These are phyloP conservation scores for Icerya purchasi DNA, from an alignment of 2,888 invertebrate genomes.

Conservation along the genomic window DNA sequence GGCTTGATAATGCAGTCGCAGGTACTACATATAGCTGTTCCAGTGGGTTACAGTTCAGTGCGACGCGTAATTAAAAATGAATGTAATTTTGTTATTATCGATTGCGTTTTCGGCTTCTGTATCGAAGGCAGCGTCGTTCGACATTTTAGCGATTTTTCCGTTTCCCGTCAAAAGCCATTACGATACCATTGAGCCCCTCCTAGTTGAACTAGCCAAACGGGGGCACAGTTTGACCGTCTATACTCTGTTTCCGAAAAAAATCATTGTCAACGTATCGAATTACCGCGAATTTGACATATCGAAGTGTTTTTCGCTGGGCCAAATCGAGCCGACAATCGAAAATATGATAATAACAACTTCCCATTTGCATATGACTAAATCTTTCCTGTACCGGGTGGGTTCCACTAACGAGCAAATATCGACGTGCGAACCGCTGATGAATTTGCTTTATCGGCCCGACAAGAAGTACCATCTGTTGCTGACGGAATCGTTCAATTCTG, in stretches of 20 bases:
- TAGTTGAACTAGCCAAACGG: neutral
- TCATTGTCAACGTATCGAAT: neutral
- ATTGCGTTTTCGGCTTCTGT: too few relatives aligned
- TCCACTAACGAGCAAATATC: neutral
- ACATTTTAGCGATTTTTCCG: neutral
- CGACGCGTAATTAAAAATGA: too few relatives aligned
- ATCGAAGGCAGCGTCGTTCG: too few relatives aligned
- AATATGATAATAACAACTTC: neutral
- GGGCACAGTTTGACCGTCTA: constrained; percentile 1
- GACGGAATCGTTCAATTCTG: constrained; percentile 18
- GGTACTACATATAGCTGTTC: too few relatives aligned
- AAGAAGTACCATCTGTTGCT: constrained; percentile 18
- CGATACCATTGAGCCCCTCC: neutral
- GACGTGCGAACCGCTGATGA: constrained; percentile 2
- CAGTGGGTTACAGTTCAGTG: too few relatives aligned
- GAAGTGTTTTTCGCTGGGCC: neutral
- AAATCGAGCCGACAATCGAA: neutral
- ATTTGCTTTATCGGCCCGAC: neutral
- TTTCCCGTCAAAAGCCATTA: constrained; percentile 2
- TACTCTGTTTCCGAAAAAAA: neutral
- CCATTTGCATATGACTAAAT: neutral
- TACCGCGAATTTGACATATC: neutral
- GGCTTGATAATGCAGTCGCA: too few relatives aligned
- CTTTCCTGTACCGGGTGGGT: neutral
- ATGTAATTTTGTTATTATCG: too few relatives aligned